phyloP scores from a whole-genome alignment of 2,113 vertebrate species.

The Malurus alboscapulatus region DNA sequence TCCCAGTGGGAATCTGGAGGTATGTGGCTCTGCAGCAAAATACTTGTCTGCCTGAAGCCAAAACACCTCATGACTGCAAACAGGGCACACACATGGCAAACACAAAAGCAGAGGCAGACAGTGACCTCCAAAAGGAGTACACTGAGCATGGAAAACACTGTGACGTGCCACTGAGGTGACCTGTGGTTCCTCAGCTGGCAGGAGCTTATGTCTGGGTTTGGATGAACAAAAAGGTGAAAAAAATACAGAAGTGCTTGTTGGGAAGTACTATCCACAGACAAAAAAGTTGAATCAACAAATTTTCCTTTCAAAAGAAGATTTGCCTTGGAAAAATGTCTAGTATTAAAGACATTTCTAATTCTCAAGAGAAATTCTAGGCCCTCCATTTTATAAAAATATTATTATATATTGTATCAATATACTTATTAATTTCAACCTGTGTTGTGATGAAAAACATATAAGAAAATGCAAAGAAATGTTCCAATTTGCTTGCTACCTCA shows the following conservation, averaged over 20 bases:
- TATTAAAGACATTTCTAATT: neutral
- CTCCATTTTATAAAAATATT: neutral
- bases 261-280: neutral
- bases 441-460: neutral
- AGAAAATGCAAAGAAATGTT: neutral
- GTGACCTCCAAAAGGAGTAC: neutral
- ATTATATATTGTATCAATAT: rapidly evolving
- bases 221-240: neutral
- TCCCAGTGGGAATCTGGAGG: neutral
- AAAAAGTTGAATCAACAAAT: neutral
- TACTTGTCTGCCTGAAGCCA: neutral
- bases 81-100: rapidly evolving
- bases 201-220: neutral
- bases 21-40: neutral
- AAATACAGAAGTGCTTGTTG: neutral
- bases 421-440: neutral
- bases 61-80: rapidly evolving
- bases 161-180: no score
- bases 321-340: neutral
- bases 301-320: neutral
- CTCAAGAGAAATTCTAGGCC: neutral
- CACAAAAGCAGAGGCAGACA: neutral
- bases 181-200: neutral
- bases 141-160: rapidly evolving
- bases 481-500: neutral